Evolutionary conservation across 2,113 vertebrate species (phyloP).

Genomic region (Chaetodon auriga): DNA sequence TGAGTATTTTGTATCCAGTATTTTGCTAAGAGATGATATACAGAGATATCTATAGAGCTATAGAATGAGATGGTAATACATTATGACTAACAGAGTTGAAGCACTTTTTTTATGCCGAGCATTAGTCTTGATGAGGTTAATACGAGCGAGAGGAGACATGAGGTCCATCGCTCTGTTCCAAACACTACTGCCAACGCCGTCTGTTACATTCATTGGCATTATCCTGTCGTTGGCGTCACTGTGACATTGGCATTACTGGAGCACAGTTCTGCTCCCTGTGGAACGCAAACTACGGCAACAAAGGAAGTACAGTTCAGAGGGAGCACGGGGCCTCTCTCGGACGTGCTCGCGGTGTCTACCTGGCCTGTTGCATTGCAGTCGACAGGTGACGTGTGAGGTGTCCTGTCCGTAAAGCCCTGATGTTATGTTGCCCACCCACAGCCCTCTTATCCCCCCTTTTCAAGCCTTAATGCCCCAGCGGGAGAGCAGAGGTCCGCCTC

Average conservation of each 20-base stretch:
- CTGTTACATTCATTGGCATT: slow-evolving; percentile 77
- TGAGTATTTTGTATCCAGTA: slow-evolving; percentile 83
- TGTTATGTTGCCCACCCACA: slow-evolving; percentile 38
- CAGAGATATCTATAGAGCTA: slow-evolving; percentile 84
- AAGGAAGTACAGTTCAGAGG: slow-evolving; percentile 43
- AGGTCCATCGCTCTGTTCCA: slow-evolving; percentile 53
- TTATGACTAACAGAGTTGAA: slow-evolving; percentile 84
- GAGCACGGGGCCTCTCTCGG: slow-evolving; percentile 55
- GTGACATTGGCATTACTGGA: slow-evolving; percentile 77
- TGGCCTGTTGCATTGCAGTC: slow-evolving; percentile 59
- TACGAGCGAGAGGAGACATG: slow-evolving; percentile 49
- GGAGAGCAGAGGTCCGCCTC: slow-evolving; percentile 45
- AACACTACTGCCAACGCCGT: slow-evolving; percentile 75
- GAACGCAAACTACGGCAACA: slow-evolving; percentile 43
- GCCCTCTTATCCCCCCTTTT: slow-evolving; percentile 5
- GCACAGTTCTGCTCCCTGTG: slow-evolving; percentile 33
- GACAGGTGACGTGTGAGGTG: slow-evolving; percentile 37
- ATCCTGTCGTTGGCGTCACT: slow-evolving; percentile 70
- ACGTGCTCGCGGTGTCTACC: slow-evolving; percentile 53
- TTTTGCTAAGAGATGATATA: slow-evolving; percentile 83
- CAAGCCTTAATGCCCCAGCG: slow-evolving; percentile 50
- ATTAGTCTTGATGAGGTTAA: slow-evolving; percentile 77
- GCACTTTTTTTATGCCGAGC: slow-evolving; percentile 85
- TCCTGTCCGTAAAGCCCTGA: slow-evolving; percentile 33
- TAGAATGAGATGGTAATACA: slow-evolving; percentile 79